Conservation (phyloP, 2,888 invertebrate species). For the Lithophane leautieri region DNA sequence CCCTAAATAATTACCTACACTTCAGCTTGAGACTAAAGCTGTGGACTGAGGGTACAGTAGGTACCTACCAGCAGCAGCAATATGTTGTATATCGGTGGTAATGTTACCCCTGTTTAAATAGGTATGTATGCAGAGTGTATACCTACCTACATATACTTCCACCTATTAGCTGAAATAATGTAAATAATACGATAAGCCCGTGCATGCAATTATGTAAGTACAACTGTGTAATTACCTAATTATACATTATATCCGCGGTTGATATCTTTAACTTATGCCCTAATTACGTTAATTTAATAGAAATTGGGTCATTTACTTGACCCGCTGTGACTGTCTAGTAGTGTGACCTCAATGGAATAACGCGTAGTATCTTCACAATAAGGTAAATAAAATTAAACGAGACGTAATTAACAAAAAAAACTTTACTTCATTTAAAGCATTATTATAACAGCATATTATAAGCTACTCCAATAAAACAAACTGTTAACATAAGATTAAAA, state of each 20-base stretch:
- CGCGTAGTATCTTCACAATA: conserved; percentile 38
- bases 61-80: too few species aligned
- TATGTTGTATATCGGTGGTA: too few species aligned
- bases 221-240: conserved; percentile 36
- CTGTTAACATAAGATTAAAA: conserved; percentile 65
- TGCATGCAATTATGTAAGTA: conserved; percentile 6
- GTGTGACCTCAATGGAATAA: conserved; percentile 30
- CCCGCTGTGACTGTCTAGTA: conserved; percentile 30
- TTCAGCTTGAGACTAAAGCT: too few species aligned
- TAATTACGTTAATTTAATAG: conserved; percentile 46
- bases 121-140: too few species aligned
- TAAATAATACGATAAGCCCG: conserved; percentile 22
- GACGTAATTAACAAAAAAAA: conserved; percentile 78
- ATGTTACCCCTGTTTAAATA: too few species aligned
- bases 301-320: conserved; percentile 64
- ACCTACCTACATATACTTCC: too few species aligned
- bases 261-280: conserved; percentile 48
- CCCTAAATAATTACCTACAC: too few species aligned
- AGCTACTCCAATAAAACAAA: conserved; percentile 72
- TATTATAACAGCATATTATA: conserved; percentile 78
- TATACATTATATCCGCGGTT: conserved; percentile 38
- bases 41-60: too few species aligned
- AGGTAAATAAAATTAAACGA: conserved; percentile 68
- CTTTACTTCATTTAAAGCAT: conserved; percentile 82
- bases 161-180: too few species aligned